Conservation (phyloP, 2,113 vertebrate genomes). For the Gobio gobio region DNA sequence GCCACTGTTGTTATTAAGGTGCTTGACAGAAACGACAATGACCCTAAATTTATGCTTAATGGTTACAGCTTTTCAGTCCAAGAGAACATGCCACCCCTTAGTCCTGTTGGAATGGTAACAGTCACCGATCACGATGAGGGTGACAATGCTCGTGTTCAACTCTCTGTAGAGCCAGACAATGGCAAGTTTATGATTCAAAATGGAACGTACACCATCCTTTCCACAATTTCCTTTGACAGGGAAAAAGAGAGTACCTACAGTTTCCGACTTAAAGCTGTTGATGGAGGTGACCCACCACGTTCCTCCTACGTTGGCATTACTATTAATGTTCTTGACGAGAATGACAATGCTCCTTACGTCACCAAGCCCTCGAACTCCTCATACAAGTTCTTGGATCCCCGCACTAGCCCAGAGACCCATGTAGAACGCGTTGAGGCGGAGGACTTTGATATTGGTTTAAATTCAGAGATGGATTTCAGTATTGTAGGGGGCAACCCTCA, state of each 20-base stretch:
- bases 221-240: slow-evolving; percentile 94
- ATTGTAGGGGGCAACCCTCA: slow-evolving; percentile 94
- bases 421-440: slow-evolving; percentile 92
- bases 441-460: slow-evolving; percentile 90
- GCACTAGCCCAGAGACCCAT: slow-evolving; percentile 82
- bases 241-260: slow-evolving; percentile 97
- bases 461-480: slow-evolving; percentile 86
- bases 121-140: slow-evolving; percentile 93
- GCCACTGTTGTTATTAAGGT: slow-evolving; percentile 89
- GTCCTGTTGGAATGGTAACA: slow-evolving; percentile 94
- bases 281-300: slow-evolving; percentile 87
- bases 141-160: slow-evolving; percentile 86
- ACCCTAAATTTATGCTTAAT: slow-evolving; percentile 95
- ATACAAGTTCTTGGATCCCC: slow-evolving; percentile 85
- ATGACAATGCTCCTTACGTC: slow-evolving; percentile 94
- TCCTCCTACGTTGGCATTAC: slow-evolving; percentile 94
- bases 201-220: slow-evolving; percentile 93
- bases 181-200: slow-evolving; percentile 97
- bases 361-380: slow-evolving; percentile 93
- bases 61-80: slow-evolving; percentile 96
- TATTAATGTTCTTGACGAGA: slow-evolving; percentile 96
- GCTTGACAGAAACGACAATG: slow-evolving; percentile 95
- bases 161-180: slow-evolving; percentile 92
- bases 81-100: slow-evolving; percentile 93
- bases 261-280: slow-evolving; percentile 92